phyloP scores from a whole-genome alignment of 1,140 invertebrate species.

The Medauroidea extradentata region DNA sequence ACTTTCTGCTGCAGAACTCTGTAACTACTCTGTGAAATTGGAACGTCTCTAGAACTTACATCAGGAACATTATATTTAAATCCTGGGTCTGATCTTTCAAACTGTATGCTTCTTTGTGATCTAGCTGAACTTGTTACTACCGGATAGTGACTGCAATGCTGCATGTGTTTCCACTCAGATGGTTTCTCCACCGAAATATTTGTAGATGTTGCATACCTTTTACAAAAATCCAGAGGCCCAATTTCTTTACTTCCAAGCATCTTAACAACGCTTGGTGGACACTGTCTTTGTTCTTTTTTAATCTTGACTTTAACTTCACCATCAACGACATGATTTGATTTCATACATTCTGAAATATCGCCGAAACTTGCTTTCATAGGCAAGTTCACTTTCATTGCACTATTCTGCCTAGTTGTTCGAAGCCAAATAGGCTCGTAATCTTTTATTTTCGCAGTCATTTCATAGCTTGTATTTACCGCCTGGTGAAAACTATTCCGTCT shows the following conservation, averaged over 20 bases:
- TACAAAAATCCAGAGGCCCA: too few species aligned
- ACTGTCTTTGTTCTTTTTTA: background rate
- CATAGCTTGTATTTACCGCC: conserved; percentile 35
- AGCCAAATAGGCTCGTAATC: conserved; percentile 21
- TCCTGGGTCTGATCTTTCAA: too few species aligned
- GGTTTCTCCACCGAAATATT: too few species aligned
- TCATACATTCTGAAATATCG: background rate
- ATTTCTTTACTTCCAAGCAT: background rate
- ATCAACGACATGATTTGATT: conserved; percentile 1
- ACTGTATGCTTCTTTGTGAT: too few species aligned
- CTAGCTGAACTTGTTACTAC: too few species aligned
- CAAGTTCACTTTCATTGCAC: background rate
- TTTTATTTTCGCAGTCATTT: background rate
- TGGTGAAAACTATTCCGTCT: conserved; percentile 44
- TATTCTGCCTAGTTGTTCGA: background rate
- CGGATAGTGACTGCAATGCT: too few species aligned
- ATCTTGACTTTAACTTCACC: background rate
- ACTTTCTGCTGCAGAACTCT: too few species aligned
- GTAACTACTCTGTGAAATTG: too few species aligned
- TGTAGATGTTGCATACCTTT: too few species aligned
- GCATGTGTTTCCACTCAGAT: too few species aligned
- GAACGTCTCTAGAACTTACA: too few species aligned
- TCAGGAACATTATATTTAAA: too few species aligned
- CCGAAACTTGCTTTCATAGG: background rate
- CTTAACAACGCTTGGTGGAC: background rate